phyloP scores from a whole-genome alignment of 2,113 vertebrate genomes.

The Corydoras sp. region DNA sequence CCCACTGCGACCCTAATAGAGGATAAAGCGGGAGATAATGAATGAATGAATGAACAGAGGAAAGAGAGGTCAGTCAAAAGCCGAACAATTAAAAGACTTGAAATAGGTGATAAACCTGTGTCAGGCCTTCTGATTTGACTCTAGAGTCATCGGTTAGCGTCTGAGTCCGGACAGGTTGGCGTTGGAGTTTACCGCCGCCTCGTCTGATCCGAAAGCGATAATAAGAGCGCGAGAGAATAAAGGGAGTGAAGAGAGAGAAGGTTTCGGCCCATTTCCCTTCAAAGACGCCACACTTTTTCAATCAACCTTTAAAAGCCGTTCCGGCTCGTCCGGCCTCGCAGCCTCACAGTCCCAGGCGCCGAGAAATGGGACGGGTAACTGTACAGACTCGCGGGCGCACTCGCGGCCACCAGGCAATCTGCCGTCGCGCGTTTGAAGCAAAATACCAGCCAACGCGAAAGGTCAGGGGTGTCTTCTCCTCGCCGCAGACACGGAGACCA shows the following conservation, averaged over 20 bases:
- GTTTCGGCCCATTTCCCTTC: conserved; percentile 27
- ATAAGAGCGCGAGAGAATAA: conserved; percentile 20
- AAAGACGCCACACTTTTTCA: conserved; percentile 14
- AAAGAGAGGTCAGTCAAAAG: too few relatives aligned
- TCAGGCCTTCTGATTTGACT: too few relatives aligned
- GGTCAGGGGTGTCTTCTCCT: conserved; percentile 35
- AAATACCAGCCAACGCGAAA: conserved; percentile 41
- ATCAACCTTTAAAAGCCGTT: conserved; percentile 23
- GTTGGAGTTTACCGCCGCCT: conserved; percentile 16
- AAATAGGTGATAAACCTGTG: too few relatives aligned
- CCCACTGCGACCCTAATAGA: too few relatives aligned
- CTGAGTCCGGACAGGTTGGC: conserved; percentile 26
- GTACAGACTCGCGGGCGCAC: not conserved
- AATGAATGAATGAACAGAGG: too few relatives aligned
- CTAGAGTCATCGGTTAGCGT: not conserved
- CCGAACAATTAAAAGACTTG: too few relatives aligned
- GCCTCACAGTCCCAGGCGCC: conserved; percentile 4
- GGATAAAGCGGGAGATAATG: too few relatives aligned
- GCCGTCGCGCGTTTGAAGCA: conserved; percentile 39
- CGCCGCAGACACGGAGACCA: conserved; percentile 27
- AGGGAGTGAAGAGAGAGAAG: conserved; percentile 3
- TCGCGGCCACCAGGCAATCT: conserved; percentile 19
- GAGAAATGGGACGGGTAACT: conserved; percentile 9
- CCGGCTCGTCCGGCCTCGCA: conserved; percentile 22
- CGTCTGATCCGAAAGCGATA: not conserved